phyloP scores from a whole-genome alignment of 2,113 vertebrate species.

The Cyprinodon variegatus region DNA sequence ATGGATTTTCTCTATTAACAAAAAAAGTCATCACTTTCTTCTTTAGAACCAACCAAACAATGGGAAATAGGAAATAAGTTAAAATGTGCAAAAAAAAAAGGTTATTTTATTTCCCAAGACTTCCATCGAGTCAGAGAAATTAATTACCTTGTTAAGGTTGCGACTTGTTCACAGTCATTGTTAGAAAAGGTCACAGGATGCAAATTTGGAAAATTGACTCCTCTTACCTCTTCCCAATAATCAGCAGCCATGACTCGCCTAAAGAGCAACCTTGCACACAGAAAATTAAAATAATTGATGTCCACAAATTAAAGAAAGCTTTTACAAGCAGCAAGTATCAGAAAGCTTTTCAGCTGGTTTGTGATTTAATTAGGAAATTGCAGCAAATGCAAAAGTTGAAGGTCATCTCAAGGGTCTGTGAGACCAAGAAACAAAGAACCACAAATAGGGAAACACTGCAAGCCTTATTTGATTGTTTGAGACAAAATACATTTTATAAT shows the following conservation, averaged over 20 bases:
- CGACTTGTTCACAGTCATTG: conserved; percentile 7
- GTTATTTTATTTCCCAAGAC: not conserved
- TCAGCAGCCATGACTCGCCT: conserved; percentile 3
- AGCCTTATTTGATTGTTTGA: not conserved
- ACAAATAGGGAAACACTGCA: not conserved
- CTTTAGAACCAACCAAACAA: too few species aligned
- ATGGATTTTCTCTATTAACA: too few species aligned
- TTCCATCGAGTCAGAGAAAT: conserved; percentile 1
- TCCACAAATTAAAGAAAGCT: not conserved
- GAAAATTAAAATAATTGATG: conserved; percentile 16
- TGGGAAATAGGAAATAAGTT: not conserved
- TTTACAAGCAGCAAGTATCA: not conserved
- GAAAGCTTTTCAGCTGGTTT: not conserved
- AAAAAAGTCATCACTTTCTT: too few species aligned
- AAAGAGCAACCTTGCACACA: conserved; percentile 2
- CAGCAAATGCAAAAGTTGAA: not conserved
- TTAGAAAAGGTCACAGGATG: conserved; percentile 17
- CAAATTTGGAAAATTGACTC: conserved; percentile 4
- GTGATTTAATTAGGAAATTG: conserved; percentile 13
- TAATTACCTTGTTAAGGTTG: conserved; percentile 9
- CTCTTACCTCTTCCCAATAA: conserved; percentile 12
- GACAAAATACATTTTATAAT: not conserved
- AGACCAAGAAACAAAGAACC: not conserved
- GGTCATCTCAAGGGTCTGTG: not conserved
- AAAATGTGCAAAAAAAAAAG: not conserved